Evolutionary conservation across 2,797 vertebrate species (phyloP).

Genomic region (Myotis vivesi): DNA sequence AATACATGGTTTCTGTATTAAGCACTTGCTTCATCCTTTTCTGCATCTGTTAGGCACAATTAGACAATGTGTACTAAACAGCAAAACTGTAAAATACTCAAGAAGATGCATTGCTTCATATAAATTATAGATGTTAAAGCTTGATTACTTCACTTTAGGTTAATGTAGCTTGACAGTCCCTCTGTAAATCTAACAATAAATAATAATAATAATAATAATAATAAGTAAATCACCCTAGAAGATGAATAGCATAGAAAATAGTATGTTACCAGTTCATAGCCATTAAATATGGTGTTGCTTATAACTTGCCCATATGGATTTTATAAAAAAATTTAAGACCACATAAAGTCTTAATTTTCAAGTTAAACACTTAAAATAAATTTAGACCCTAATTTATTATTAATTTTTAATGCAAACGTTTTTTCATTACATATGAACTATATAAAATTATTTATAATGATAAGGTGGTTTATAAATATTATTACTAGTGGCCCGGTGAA

Average conservation of each 20-base stretch:
- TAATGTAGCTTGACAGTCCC: constrained; percentile 58
- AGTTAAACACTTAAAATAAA: constrained; percentile 34
- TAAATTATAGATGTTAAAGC: constrained; percentile 67
- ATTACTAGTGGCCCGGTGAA: not conserved
- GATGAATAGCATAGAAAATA: constrained; percentile 42
- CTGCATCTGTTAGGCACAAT: constrained; percentile 48
- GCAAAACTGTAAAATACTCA: constrained; percentile 59
- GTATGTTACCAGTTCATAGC: constrained; percentile 33
- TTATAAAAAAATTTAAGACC: not conserved
- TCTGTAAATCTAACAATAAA: constrained; percentile 59
- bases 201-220: constrained; percentile 58
- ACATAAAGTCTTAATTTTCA: not conserved
- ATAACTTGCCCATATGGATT: not conserved
- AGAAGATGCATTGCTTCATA: constrained; percentile 64
- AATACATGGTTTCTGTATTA: constrained; percentile 30
- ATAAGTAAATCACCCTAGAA: constrained; percentile 49
- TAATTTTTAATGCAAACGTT: not conserved
- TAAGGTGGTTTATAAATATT: not conserved
- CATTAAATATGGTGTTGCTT: constrained; percentile 16
- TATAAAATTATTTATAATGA: not conserved
- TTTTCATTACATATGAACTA: not conserved
- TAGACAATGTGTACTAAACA: constrained; percentile 58
- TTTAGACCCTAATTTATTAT: not conserved
- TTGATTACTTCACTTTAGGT: constrained; percentile 70
- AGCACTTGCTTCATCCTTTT: constrained; percentile 26